Percentiles rank a stretch among this genome's conserved stretches.
Evolutionary conservation across 2,888 invertebrate genomes (phyloP).

Genomic region (Dysmachus trigonus): DNA sequence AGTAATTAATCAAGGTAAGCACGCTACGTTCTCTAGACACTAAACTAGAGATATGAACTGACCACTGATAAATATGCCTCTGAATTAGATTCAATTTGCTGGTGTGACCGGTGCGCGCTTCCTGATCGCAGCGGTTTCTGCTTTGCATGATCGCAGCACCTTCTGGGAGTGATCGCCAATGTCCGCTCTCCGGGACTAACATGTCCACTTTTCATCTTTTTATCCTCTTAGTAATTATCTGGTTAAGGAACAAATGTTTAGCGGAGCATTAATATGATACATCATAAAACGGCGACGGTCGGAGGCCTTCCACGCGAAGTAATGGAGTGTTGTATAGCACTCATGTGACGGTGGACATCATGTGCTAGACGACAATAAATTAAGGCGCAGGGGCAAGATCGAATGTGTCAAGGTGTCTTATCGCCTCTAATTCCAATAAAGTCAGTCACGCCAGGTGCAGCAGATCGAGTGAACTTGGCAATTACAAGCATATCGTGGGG

Average conservation of each 20-base stretch:
- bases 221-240: background rate
- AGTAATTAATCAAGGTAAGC: conserved; percentile 6
- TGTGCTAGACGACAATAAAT: background rate
- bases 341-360: background rate
- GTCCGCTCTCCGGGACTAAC: background rate
- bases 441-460: background rate
- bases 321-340: background rate
- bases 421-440: background rate
- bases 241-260: background rate
- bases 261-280: background rate
- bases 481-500: background rate
- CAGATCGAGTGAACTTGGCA: background rate
- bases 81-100: conserved; percentile 25
- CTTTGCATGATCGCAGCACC: background rate
- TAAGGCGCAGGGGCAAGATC: background rate
- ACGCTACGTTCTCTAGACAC: background rate
- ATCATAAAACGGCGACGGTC: background rate
- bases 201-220: background rate
- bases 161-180: background rate
- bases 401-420: background rate
- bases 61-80: conserved; percentile 18
- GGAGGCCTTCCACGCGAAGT: background rate
- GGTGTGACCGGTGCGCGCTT: conserved; percentile 5
- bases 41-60: background rate
- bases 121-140: conserved; percentile 5